Percentiles rank a stretch among this genome's conserved stretches.
phyloP scores from a whole-genome alignment of 2,888 invertebrate genomes.

The Cotesia congregata region DNA sequence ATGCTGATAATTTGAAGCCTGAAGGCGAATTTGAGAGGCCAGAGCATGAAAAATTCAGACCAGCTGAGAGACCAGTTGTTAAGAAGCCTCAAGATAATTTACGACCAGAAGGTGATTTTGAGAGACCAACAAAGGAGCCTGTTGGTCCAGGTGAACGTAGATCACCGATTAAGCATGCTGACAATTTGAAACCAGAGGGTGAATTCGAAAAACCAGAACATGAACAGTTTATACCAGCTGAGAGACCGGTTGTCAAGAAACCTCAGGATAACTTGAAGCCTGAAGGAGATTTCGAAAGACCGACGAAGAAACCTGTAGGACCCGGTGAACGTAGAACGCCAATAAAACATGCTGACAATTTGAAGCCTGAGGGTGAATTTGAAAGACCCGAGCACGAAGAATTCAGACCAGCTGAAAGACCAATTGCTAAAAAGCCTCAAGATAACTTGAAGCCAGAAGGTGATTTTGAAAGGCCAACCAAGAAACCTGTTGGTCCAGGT shows the following conservation, averaged over 20 bases:
- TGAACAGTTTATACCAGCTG: too few species aligned
- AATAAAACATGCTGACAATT: slow-evolving; percentile 73
- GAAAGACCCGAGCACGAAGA: slow-evolving; percentile 55
- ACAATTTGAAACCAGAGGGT: too few species aligned
- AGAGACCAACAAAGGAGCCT: too few species aligned
- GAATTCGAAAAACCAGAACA: too few species aligned
- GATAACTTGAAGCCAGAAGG: slow-evolving; percentile 67
- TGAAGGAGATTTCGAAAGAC: too few species aligned
- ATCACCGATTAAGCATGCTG: too few species aligned
- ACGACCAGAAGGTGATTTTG: slow-evolving; percentile 68
- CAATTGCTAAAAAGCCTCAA: slow-evolving; percentile 72
- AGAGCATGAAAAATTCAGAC: slow-evolving; percentile 45
- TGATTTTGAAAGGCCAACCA: slow-evolving; percentile 58
- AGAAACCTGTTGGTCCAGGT: slow-evolving; percentile 66
- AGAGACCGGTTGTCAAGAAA: too few species aligned
- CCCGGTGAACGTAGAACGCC: too few species aligned
- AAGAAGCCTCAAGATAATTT: slow-evolving; percentile 73
- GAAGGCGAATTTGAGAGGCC: slow-evolving; percentile 71
- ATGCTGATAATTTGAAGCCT: slow-evolving; percentile 72
- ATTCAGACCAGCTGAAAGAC: slow-evolving; percentile 72
- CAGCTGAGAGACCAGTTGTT: too few species aligned
- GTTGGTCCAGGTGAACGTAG: too few species aligned
- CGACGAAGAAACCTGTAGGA: too few species aligned
- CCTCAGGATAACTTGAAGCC: too few species aligned
- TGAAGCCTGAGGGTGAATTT: slow-evolving; percentile 73